phyloP scores from a whole-genome alignment of 1,140 invertebrate species.

The Drosophila tropicalis region DNA sequence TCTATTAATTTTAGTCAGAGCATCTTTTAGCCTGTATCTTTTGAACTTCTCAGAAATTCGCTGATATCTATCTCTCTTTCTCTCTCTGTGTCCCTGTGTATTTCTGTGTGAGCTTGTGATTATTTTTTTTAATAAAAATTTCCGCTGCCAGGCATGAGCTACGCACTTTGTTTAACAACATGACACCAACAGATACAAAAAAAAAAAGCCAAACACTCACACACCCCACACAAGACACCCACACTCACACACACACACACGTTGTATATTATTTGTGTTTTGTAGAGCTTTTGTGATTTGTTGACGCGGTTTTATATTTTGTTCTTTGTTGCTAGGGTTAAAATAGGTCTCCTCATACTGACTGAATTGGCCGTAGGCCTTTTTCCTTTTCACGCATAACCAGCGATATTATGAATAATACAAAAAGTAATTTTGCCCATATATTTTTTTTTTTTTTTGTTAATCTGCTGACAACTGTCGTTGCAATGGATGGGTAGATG shows the following conservation, averaged over 20 bases:
- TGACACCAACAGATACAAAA: constrained; percentile 52
- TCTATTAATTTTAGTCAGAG: constrained; percentile 1
- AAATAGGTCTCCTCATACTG: constrained; percentile 64
- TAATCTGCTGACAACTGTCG: constrained; percentile 75
- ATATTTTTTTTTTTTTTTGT: constrained; percentile 20
- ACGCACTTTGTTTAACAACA: constrained; percentile 77
- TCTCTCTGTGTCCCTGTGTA: neutral
- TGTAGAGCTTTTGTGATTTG: constrained; percentile 68
- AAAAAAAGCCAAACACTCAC: constrained; percentile 13
- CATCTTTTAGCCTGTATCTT: constrained; percentile 10
- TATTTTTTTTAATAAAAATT: constrained; percentile 80
- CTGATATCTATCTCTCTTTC: constrained; percentile 34
- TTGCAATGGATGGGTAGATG: neutral
- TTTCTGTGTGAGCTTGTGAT: constrained; percentile 58
- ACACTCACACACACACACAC: constrained; percentile 23
- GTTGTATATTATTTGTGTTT: constrained; percentile 58
- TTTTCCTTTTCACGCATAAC: constrained; percentile 41
- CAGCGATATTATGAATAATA: constrained; percentile 53
- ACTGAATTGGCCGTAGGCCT: constrained; percentile 48
- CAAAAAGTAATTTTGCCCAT: constrained; percentile 75
- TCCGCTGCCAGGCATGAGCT: constrained; percentile 68
- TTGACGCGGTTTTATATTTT: constrained; percentile 55
- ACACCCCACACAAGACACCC: constrained; percentile 14
- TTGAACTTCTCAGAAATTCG: constrained; percentile 29
- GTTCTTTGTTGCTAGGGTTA: constrained; percentile 61